Evolutionary conservation across 2,797 vertebrate genomes (phyloP).

Genomic region (Agapornis canus): DNA sequence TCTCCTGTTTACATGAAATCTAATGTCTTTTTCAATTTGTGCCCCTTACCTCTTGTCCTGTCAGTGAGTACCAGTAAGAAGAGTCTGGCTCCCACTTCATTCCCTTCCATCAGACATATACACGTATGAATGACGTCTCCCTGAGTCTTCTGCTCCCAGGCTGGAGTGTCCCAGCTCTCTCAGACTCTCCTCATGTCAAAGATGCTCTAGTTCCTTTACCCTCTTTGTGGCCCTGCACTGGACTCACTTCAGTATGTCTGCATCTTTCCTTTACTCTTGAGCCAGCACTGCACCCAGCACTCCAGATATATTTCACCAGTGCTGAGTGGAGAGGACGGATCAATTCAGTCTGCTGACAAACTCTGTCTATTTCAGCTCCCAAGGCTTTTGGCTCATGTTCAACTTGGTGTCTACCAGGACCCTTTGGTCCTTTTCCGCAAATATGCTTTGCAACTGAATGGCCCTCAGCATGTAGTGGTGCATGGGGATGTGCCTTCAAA

Average conservation of each 20-base stretch:
- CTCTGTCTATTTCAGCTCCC: background rate
- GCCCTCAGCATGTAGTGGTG: background rate
- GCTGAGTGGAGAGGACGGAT: background rate
- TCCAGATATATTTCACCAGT: background rate
- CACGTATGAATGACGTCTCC: background rate
- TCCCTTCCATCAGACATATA: fast-evolving
- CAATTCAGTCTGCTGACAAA: background rate
- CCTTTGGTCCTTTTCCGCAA: background rate
- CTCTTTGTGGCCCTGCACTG: background rate
- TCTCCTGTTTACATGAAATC: background rate
- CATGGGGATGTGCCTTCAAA: background rate
- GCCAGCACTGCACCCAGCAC: background rate
- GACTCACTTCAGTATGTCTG: background rate
- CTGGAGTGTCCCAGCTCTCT: background rate
- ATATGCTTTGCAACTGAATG: background rate
- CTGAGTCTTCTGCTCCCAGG: background rate
- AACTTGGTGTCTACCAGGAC: background rate
- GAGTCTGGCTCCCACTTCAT: background rate
- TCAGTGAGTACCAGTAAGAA: background rate
- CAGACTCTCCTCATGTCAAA: background rate
- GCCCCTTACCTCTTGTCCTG: background rate
- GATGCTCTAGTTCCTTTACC: background rate
- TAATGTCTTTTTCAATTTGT: fast-evolving
- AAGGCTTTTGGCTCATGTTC: background rate
- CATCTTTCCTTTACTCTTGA: background rate